phyloP scores from a whole-genome alignment of 2,797 vertebrate genomes.

The Scolopax bukidnonensis region DNA sequence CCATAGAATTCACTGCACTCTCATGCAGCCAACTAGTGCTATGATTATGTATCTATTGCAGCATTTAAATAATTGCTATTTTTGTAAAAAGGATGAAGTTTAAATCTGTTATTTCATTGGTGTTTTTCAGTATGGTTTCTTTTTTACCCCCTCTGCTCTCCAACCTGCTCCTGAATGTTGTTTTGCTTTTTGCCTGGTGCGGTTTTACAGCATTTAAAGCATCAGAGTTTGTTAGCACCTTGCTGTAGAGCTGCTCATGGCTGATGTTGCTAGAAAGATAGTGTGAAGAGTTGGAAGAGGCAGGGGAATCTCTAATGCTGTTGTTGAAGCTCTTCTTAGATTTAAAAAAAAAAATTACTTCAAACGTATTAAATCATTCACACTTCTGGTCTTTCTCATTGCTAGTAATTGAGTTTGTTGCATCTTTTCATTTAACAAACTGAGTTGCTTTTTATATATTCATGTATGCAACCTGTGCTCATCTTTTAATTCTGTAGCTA shows the following conservation, averaged over 20 bases:
- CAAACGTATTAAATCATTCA: neutral
- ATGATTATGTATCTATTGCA: neutral
- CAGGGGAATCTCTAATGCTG: neutral
- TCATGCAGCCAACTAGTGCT: neutral
- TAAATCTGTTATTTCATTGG: neutral
- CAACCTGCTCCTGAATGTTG: neutral
- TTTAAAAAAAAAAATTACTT: neutral
- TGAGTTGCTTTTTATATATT: neutral
- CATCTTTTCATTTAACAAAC: neutral
- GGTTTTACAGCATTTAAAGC: neutral
- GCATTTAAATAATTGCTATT: neutral
- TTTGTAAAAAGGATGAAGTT: neutral
- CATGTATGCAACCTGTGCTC: neutral
- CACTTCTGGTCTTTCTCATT: neutral
- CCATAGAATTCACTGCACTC: neutral
- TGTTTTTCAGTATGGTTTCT: neutral
- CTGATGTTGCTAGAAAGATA: neutral
- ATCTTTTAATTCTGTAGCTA: neutral
- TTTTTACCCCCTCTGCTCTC: neutral
- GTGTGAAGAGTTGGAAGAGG: neutral
- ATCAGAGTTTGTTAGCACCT: neutral
- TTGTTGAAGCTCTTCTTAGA: neutral
- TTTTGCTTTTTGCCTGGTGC: neutral
- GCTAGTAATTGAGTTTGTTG: neutral
- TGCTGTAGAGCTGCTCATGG: neutral